Conservation (phyloP, 2,797 vertebrate species). For the Pangasius macronema region DNA sequence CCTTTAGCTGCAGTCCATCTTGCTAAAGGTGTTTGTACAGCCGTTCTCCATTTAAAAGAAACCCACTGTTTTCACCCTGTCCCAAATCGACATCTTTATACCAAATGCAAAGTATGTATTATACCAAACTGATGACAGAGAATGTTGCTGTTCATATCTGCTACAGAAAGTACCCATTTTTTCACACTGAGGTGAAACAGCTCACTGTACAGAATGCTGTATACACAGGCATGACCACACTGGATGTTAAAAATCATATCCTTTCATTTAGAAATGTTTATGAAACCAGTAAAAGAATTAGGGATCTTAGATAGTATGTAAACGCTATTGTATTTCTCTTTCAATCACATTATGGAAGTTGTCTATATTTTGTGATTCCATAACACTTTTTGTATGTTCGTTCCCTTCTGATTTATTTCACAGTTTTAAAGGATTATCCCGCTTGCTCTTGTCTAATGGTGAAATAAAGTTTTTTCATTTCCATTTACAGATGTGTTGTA, state of each 20-base stretch:
- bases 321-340: constrained; percentile 73
- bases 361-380: constrained; percentile 85
- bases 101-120: constrained; percentile 82
- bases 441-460: constrained; percentile 94
- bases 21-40: constrained; percentile 76
- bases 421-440: constrained; percentile 79
- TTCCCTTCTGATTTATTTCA: constrained; percentile 69
- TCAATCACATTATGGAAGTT: constrained; percentile 77
- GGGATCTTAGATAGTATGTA: constrained; percentile 70
- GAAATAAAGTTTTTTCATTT: constrained; percentile 98
- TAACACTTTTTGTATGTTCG: constrained; percentile 71
- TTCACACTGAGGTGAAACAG: constrained; percentile 59
- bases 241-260: constrained; percentile 74
- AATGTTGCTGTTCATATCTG: constrained; percentile 59
- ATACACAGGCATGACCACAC: constrained; percentile 82
- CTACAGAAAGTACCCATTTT: constrained; percentile 57
- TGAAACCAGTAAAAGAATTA: constrained; percentile 61
- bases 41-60: constrained; percentile 71
- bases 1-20: constrained; percentile 88
- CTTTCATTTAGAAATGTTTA: constrained; percentile 74
- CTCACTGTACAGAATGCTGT: constrained; percentile 76
- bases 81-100: constrained; percentile 77
- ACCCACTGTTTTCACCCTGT: constrained; percentile 59
- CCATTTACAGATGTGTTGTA: constrained; percentile 65
- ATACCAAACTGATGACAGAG: constrained; percentile 75